Percentiles rank a stretch among this genome's conserved stretches.
These are phyloP conservation scores for Dioctria rufipes DNA, from an alignment of 2,888 invertebrate species.

Conservation along the genomic window DNA sequence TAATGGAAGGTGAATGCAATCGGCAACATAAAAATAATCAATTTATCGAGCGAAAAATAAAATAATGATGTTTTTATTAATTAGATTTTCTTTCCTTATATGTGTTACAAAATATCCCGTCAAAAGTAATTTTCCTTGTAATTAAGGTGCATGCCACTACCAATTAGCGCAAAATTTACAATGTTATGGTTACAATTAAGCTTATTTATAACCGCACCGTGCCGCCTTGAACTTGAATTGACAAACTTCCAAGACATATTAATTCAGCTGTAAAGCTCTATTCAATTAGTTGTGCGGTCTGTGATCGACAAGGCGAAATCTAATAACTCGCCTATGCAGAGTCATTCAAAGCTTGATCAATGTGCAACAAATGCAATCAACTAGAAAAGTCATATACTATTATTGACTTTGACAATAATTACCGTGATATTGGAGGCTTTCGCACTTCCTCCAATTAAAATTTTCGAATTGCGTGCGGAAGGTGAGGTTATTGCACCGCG, in stretches of 20 bases:
- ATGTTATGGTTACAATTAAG: constrained; percentile 20
- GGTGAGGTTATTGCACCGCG: constrained; percentile 37
- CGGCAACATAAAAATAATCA: not conserved
- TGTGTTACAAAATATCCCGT: constrained; percentile 4
- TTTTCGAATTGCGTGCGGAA: constrained; percentile 19
- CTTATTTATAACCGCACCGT: not conserved
- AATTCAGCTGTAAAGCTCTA: constrained; percentile 31
- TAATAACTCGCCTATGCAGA: constrained; percentile 30
- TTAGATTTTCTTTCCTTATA: not conserved
- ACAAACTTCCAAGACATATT: constrained; percentile 43
- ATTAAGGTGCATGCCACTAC: not conserved
- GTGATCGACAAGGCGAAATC: constrained; percentile 22
- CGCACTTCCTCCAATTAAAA: constrained; percentile 37
- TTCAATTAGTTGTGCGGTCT: constrained; percentile 16
- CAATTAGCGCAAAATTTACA: constrained; percentile 12
- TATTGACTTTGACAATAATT: constrained; percentile 34
- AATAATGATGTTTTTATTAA: constrained; percentile 4
- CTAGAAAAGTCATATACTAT: constrained; percentile 27
- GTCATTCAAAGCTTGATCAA: constrained; percentile 28
- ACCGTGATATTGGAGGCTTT: constrained; percentile 28
- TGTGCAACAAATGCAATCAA: constrained; percentile 12
- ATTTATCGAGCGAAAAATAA: not conserved
- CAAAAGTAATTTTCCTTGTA: constrained; percentile 9
- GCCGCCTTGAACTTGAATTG: constrained; percentile 49
- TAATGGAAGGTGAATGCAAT: not conserved